Conservation (phyloP, 2,113 vertebrate genomes). For the Sylvilagus bachmani region DNA sequence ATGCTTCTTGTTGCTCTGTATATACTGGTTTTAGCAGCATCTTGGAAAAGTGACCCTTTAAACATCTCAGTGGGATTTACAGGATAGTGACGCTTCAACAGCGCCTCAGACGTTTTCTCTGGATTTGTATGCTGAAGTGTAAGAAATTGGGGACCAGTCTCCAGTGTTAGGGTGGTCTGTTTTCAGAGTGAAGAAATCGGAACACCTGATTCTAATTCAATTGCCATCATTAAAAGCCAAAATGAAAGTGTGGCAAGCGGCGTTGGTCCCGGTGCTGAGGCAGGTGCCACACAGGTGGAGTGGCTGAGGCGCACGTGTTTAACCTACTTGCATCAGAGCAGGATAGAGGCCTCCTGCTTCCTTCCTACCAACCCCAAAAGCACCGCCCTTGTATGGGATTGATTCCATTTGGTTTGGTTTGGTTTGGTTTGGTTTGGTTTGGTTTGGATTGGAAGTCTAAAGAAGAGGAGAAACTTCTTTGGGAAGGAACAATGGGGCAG, state of each 20-base stretch:
- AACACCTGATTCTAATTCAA: background rate
- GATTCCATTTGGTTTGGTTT: no score
- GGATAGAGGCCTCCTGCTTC: background rate
- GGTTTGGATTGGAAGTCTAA: conserved; percentile 2
- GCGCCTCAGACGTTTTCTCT: background rate
- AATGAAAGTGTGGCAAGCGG: no score
- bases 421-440: no score
- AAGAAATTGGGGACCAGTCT: background rate
- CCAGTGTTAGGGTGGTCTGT: background rate
- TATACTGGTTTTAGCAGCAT: conserved; percentile 65
- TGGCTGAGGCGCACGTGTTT: fast-evolving
- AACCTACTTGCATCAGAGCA: background rate
- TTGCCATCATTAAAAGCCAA: background rate
- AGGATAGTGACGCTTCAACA: conserved; percentile 6
- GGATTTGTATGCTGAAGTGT: background rate
- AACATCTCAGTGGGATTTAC: conserved; percentile 39
- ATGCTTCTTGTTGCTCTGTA: conserved; percentile 73
- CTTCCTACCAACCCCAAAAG: background rate
- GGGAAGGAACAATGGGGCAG: background rate
- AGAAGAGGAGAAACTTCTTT: background rate
- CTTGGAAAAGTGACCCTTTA: conserved; percentile 60
- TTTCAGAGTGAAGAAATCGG: background rate
- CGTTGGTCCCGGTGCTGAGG: background rate
- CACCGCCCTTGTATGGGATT: background rate
- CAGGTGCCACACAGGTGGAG: fast-evolving